Evolutionary conservation across 2,113 vertebrate genomes (phyloP).

Genomic region (Phaethon lepturus): DNA sequence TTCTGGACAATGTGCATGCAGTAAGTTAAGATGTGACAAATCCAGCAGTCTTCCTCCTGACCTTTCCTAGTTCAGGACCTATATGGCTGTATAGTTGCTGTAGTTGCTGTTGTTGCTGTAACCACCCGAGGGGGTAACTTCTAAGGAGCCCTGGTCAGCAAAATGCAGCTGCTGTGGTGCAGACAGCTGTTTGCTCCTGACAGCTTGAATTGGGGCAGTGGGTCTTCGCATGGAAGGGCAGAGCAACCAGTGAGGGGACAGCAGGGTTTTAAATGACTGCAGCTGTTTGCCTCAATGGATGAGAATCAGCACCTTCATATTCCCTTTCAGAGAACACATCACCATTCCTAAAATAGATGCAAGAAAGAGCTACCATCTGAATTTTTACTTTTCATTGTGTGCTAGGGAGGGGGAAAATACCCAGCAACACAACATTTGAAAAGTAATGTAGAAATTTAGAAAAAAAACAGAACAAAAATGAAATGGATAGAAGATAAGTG

Average conservation of each 20-base stretch:
- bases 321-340: fast-evolving
- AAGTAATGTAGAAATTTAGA: neutral
- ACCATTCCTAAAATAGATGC: neutral
- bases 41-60: neutral
- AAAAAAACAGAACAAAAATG: neutral
- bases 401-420: neutral
- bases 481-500: neutral
- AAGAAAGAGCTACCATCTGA: neutral
- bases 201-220: neutral
- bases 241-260: fast-evolving
- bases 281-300: fast-evolving
- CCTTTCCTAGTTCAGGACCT: neutral
- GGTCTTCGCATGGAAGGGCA: neutral
- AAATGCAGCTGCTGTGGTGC: neutral
- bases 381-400: neutral
- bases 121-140: fast-evolving
- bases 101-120: too few species aligned
- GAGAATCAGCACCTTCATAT: neutral
- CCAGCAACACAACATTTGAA: neutral
- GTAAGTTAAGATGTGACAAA: neutral
- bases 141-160: neutral
- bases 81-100: too few species aligned
- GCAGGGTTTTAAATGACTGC: neutral
- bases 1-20: neutral
- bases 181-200: neutral